phyloP scores from a whole-genome alignment of 2,888 invertebrate species.

The Branchinecta sandiegonensis region DNA sequence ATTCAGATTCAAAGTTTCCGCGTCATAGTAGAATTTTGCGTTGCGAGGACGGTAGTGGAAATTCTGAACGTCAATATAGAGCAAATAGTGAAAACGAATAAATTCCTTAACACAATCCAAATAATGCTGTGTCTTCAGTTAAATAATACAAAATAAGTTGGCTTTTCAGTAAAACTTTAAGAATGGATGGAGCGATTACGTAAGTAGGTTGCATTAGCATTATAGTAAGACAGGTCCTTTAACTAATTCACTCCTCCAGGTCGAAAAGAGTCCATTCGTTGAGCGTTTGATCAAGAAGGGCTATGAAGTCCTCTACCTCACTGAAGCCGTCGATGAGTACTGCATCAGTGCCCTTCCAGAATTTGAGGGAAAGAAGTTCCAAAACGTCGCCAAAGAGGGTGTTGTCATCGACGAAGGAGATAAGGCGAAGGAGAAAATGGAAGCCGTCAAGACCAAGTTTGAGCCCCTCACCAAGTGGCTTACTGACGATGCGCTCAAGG shows the following conservation, averaged over 20 bases:
- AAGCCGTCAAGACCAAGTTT: slow-evolving; percentile 57
- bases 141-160: no score
- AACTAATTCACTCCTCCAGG: slow-evolving; percentile 34
- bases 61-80: no score
- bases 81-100: no score
- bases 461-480: slow-evolving; percentile 87
- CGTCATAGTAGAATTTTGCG: no score
- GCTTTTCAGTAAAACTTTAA: no score
- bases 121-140: no score
- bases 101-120: no score
- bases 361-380: slow-evolving; percentile 97
- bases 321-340: slow-evolving; percentile 97
- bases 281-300: slow-evolving; percentile 83
- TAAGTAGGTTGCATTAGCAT: no score
- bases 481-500: slow-evolving; percentile 60
- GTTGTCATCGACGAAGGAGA: slow-evolving; percentile 63
- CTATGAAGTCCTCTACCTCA: slow-evolving; percentile 83
- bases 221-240: no score
- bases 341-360: slow-evolving; percentile 89
- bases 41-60: no score
- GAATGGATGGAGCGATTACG: no score
- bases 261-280: slow-evolving; percentile 82
- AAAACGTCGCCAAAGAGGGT: slow-evolving; percentile 98
- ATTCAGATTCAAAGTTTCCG: no score
- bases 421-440: slow-evolving; percentile 54